Base-by-base conservation (phyloP, 2,888 invertebrate species). In the Scelioninae gen. 1 region DNA sequence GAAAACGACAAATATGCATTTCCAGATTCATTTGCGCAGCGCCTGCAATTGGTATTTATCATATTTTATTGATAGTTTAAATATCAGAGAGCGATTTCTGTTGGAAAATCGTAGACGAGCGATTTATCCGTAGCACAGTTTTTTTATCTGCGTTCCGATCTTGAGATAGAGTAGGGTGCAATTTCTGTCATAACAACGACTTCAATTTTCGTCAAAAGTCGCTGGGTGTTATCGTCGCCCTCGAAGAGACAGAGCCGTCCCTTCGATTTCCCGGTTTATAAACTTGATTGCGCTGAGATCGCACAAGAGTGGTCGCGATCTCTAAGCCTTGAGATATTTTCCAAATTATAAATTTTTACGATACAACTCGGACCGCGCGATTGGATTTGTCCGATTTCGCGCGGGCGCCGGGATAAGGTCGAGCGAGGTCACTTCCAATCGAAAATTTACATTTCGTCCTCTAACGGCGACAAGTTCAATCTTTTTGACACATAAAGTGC, bases 291-390 rank as follows among this genome's bases (percentile, higher is more conserved):
- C 88, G 62, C 81, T n/a, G n/a, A n/a, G n/a, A n/a, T n/a, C n/a
- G n/a, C n/a, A n/a, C n/a, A n/a, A n/a, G n/a, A n/a, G n/a, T n/a
- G n/a, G n/a, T n/a, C n/a, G n/a, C n/a, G n/a, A 84, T 74, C 45
- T 77, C 63, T 84, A 81, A 72, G 75, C 83, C 79, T 79, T 58
- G 76, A 84, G 86, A 88, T 90, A 91, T 92, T 92, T 92, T 92
- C 92, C 92, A 92, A 92, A 92, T 92, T 92, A 91, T 92, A 91
- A 92, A 92, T 91, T 92, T 92, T 92, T 92, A 92, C 91, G 92
- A 92, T 77, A 82, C 84, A 62, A 82, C 83, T 85, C 85, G 84
- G 79, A 82, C 84, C n/a, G n/a, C n/a, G n/a, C n/a, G 85, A 90
- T 91, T 90, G 88, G 91, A 91, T 91, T 90, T 89, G 89, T 90